A percentile compares a stretch with the other conserved stretches of the same genome.
phyloP scores from a whole-genome alignment of 2,113 vertebrate species.

The Urocynchramus pylzowi region DNA sequence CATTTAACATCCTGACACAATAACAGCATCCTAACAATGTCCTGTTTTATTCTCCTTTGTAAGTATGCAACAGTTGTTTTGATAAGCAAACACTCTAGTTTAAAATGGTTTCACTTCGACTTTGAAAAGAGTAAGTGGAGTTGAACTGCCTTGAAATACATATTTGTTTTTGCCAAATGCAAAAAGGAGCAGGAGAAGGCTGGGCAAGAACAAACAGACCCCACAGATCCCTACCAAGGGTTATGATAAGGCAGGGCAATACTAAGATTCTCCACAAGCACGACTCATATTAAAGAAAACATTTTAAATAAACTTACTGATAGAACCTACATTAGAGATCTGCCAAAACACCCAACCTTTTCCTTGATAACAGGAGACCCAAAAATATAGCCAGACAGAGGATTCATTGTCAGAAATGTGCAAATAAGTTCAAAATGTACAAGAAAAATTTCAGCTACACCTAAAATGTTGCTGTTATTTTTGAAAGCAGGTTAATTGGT shows the following conservation, averaged over 20 bases:
- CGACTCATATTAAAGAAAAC: neutral
- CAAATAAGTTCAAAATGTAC: neutral
- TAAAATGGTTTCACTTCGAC: neutral
- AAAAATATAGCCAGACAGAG: neutral
- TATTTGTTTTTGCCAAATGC: neutral
- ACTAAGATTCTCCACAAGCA: constrained; percentile 11
- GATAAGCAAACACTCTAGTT: neutral
- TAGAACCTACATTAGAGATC: constrained; percentile 2
- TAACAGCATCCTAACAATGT: neutral
- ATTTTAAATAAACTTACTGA: constrained; percentile 17
- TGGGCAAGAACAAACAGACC: neutral
- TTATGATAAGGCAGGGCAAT: neutral
- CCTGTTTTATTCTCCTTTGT: neutral
- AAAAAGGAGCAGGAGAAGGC: neutral
- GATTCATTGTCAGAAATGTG: neutral
- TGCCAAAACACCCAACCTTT: constrained; percentile 12
- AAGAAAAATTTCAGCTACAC: neutral
- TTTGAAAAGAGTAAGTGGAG: neutral
- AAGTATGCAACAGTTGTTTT: neutral
- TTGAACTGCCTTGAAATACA: neutral
- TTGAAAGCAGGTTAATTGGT: neutral
- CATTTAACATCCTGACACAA: neutral
- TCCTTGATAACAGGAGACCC: neutral
- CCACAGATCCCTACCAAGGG: neutral
- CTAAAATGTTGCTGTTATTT: neutral